A percentile compares a stretch with the other conserved stretches of the same genome.
Conservation (phyloP, 2,113 vertebrate species). For the Seriola aureovittata region DNA sequence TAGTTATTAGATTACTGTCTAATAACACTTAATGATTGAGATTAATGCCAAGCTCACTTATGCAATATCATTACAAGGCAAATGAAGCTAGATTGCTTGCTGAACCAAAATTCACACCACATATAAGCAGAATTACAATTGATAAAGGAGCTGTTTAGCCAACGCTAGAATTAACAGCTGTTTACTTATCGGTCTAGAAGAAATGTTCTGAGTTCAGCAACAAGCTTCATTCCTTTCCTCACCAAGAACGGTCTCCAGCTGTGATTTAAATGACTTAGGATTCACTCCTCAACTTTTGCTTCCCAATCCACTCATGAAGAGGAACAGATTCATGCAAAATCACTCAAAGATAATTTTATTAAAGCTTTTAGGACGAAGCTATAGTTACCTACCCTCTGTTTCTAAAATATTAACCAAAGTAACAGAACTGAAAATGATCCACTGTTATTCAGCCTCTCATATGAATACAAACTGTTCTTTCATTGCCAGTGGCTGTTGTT, state of each 20-base stretch:
- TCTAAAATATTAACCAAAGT: not conserved
- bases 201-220: no score
- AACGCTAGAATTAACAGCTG: no score
- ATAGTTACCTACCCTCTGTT: not conserved
- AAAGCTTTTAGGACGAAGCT: not conserved
- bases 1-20: not conserved
- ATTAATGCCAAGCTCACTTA: not conserved
- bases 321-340: not conserved
- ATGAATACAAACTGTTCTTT: slow-evolving; percentile 23
- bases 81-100: no score
- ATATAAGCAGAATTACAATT: not conserved
- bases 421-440: slow-evolving; percentile 7
- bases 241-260: no score
- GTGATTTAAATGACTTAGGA: no score
- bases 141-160: no score
- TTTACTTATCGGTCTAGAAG: no score
- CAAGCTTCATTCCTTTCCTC: no score
- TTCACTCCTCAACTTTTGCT: no score
- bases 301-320: not conserved
- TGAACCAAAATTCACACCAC: no score
- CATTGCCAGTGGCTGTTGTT: slow-evolving; percentile 12
- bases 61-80: no score
- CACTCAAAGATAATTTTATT: not conserved
- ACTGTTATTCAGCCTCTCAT: slow-evolving; percentile 18
- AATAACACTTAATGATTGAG: not conserved